Percentiles rank a stretch among this genome's conserved stretches.
Conservation (phyloP, 2,113 vertebrate genomes). For the Plecturocebus donacophilus region DNA sequence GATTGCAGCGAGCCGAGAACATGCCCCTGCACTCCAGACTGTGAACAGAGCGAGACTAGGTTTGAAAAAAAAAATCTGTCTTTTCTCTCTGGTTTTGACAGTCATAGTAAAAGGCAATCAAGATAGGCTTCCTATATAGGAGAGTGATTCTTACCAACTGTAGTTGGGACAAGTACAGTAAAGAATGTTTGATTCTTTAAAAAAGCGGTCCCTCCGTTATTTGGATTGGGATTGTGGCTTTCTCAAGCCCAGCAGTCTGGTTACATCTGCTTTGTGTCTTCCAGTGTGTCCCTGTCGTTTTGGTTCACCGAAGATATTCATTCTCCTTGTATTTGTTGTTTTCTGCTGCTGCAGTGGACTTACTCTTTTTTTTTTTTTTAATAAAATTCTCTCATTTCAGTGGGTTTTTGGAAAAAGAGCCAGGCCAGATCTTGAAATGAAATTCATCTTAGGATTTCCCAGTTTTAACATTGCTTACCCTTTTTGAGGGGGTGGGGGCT, state of each 20-base stretch:
- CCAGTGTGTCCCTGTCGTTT: not conserved
- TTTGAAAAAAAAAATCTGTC: not conserved
- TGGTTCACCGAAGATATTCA: not conserved
- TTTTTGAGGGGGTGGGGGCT: not conserved
- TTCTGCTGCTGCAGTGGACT: not conserved
- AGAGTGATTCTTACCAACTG: not conserved
- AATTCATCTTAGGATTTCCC: not conserved
- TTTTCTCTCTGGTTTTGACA: conserved; percentile 5
- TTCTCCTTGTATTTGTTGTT: not conserved
- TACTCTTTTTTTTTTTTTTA: not conserved
- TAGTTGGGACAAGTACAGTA: not conserved
- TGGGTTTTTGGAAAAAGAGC: not conserved
- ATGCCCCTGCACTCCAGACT: no score
- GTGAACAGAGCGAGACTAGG: no score
- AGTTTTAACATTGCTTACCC: not conserved
- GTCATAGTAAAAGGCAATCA: not conserved
- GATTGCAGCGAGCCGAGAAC: no score
- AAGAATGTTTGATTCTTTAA: not conserved
- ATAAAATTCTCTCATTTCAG: not conserved
- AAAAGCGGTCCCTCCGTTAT: no score
- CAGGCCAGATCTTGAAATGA: not conserved
- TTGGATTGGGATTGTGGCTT: not conserved
- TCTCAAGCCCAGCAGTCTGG: not conserved
- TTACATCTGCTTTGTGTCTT: not conserved
- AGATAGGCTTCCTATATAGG: not conserved